Percentiles rank a stretch among this genome's conserved stretches.
Evolutionary conservation across 64 coral and sea anemone genomes (phyloP).

Genomic region (Pocillopora damicornis): DNA sequence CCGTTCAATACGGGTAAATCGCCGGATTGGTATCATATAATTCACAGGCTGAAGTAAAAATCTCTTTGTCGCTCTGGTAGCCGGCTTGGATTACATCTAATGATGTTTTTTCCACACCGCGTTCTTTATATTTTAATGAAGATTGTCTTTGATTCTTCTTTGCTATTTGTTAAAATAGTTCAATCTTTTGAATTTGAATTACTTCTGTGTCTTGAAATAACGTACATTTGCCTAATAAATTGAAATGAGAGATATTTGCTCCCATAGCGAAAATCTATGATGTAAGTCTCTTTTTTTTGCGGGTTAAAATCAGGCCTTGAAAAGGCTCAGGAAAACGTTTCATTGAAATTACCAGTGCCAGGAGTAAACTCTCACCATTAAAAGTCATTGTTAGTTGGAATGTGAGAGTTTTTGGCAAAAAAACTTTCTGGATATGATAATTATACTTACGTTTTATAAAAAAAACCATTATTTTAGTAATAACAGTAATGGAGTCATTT

Average conservation of each 20-base stretch:
- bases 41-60: not conserved
- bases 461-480: not conserved
- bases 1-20: not conserved
- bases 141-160: not conserved
- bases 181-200: not conserved
- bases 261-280: not conserved
- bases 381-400: no score
- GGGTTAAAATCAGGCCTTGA: not conserved
- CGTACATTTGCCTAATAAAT: not conserved
- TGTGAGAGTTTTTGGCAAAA: no score
- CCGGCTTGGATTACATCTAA: conserved; percentile 12
- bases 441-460: no score
- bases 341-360: no score
- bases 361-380: no score
- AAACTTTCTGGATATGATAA: no score
- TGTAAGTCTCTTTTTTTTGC: not conserved
- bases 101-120: not conserved
- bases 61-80: not conserved
- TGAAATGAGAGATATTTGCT: not conserved
- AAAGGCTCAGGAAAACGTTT: no score
- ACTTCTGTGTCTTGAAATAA: not conserved
- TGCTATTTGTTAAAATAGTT: not conserved
- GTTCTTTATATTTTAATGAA: conserved; percentile 29
- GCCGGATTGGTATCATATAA: not conserved
- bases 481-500: not conserved